Base-by-base conservation (phyloP, 2,113 vertebrate genomes). In the Collichthys lucidus region DNA sequence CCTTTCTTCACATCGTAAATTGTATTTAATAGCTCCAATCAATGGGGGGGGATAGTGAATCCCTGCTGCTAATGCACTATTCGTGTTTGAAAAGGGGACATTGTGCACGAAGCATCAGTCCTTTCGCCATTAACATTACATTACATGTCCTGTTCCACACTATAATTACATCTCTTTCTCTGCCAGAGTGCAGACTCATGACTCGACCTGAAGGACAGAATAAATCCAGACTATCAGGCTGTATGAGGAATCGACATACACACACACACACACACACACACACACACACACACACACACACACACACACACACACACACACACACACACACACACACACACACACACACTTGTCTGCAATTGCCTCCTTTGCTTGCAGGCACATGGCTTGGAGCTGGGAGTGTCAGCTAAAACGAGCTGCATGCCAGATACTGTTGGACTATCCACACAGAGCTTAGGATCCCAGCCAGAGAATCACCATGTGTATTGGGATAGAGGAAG, bases 1-100 rank as follows among this genome's bases (percentile, higher is more conserved):
- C 49, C 49, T 75, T 76, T 85, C 35, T 71, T 55, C 77, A 80
- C 84, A 74, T 82, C 61, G 85, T 88, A 86, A 91, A 90, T 92
- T 90, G 88, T 82, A 89, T 92, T 83, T 90, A 92, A 93, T 90
- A 86, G 86, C 86, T 87, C 82, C 87, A 91, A 85, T 93, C 91
- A 90, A 74, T 53, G 69, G 22, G n/a, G 26, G 26, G 62, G 57
- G 60, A 83, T 42, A 44, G 82, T 74, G 87, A 60, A 71, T 89
- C 77, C 84, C 89, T 76, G 85, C 79, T 69, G 86, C 83, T 91
- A 88, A 92, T 92, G 91, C 90, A 92, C 80, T 85, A 60, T 80
- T 83, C 52, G 20, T 75, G 80, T 86, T 79, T 88, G 79, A 84
- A 87, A 85, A 74, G 85, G 57, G 66, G 42, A 70, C 80, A 68